Percentiles rank a stretch among this genome's conserved stretches.
Conservation (phyloP, 2,113 vertebrate species). For the Sinocyclocheilus maitianheensis region DNA sequence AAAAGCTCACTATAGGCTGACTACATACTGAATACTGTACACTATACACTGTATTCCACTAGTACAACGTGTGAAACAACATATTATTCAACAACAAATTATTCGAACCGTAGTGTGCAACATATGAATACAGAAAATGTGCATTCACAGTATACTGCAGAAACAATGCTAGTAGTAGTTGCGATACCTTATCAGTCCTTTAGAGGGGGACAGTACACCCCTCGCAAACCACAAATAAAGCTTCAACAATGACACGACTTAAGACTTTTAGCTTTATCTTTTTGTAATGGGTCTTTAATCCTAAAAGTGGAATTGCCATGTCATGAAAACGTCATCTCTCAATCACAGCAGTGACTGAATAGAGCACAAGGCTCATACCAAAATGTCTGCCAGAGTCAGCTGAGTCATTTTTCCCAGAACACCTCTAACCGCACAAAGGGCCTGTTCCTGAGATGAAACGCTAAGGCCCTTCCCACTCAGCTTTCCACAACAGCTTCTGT, state of each 20-base stretch:
- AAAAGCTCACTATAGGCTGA: background rate
- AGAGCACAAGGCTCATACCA: background rate
- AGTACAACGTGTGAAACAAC: background rate
- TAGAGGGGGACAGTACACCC: slow-evolving; percentile 45
- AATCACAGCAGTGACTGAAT: background rate
- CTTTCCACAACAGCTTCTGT: slow-evolving; percentile 10
- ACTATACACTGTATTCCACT: background rate
- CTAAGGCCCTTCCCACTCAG: background rate
- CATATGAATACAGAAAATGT: background rate
- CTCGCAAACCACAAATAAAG: slow-evolving; percentile 19
- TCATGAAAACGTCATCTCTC: background rate
- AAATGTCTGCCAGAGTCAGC: background rate
- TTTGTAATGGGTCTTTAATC: background rate
- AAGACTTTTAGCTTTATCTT: background rate
- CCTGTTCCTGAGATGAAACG: background rate
- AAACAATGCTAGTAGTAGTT: background rate
- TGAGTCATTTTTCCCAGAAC: slow-evolving; percentile 14
- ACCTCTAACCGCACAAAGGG: background rate
- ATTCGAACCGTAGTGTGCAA: background rate
- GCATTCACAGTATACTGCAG: background rate
- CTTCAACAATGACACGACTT: background rate
- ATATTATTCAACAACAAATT: background rate
- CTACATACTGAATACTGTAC: background rate
- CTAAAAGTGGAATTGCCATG: background rate
- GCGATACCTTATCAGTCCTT: slow-evolving; percentile 26